Evolutionary conservation across 2,113 vertebrate genomes (phyloP).

Genomic region (Phoenicopterus ruber): DNA sequence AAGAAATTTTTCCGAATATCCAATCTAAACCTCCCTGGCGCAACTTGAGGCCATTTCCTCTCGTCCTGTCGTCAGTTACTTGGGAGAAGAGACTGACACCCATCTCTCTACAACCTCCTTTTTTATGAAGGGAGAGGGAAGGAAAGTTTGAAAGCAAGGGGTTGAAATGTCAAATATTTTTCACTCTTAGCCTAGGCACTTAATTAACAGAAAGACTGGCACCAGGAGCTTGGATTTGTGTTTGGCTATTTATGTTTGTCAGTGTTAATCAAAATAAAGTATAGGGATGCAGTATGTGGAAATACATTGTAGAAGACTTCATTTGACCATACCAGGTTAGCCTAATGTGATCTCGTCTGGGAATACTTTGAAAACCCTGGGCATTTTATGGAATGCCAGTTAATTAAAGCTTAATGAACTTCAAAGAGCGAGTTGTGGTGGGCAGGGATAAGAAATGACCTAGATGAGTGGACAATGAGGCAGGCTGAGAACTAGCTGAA

Average conservation of each 20-base stretch:
- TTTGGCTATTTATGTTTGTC: not conserved
- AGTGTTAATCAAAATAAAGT: not conserved
- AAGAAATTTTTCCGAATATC: no score
- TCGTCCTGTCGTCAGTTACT: no score
- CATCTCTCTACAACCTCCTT: no score
- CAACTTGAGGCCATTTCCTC: no score
- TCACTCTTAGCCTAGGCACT: not conserved
- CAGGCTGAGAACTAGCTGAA: not conserved
- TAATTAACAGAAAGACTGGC: not conserved
- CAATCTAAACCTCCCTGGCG: no score
- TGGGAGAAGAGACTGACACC: no score
- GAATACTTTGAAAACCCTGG: not conserved
- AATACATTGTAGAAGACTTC: not conserved
- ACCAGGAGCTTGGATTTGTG: not conserved
- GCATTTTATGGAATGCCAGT: not conserved
- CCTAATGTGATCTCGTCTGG: not conserved
- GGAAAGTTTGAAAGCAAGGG: not conserved
- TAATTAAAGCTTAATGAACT: conserved; percentile 2
- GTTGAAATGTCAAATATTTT: not conserved
- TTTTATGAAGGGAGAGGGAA: not conserved
- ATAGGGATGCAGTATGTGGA: not conserved
- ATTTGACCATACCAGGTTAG: not conserved
- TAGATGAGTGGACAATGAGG: not conserved
- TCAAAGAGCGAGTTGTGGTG: not conserved
- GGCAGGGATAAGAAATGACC: not conserved